Percentiles rank a stretch among this genome's conserved stretches.
Evolutionary conservation across 2,113 vertebrate species (phyloP).

Genomic region (Oreotrochilus melanogaster): DNA sequence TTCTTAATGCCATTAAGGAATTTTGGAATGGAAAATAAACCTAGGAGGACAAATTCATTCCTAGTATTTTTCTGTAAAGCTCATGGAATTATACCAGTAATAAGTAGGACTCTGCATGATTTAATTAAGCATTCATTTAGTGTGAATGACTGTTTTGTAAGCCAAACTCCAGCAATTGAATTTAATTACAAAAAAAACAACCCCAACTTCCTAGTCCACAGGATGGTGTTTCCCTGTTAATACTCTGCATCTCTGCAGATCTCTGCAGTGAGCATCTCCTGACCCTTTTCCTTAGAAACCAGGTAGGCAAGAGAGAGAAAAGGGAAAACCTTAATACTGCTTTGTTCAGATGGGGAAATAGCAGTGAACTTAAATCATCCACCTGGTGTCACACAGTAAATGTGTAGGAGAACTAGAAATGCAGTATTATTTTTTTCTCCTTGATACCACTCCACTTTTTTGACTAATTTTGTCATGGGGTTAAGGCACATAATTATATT

Average conservation of each 20-base stretch:
- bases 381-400: neutral
- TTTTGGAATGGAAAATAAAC: conserved; percentile 63
- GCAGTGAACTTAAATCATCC: neutral
- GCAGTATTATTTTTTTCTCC: rapidly evolving
- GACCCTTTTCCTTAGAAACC: neutral
- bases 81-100: conserved; percentile 17
- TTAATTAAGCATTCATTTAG: conserved; percentile 19
- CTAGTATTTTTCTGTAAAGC: conserved; percentile 17
- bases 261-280: neutral
- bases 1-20: conserved; percentile 55
- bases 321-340: neutral
- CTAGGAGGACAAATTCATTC: neutral
- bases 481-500: neutral
- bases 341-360: neutral
- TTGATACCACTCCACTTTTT: neutral
- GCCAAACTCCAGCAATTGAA: neutral
- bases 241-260: neutral
- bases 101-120: neutral
- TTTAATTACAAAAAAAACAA: neutral
- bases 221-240: neutral
- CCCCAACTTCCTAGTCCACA: neutral
- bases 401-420: neutral
- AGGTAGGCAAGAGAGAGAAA: neutral
- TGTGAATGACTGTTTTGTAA: neutral
- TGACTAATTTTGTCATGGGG: neutral